Conservation (phyloP, 2,797 vertebrate species). For the Lacerta viridis region DNA sequence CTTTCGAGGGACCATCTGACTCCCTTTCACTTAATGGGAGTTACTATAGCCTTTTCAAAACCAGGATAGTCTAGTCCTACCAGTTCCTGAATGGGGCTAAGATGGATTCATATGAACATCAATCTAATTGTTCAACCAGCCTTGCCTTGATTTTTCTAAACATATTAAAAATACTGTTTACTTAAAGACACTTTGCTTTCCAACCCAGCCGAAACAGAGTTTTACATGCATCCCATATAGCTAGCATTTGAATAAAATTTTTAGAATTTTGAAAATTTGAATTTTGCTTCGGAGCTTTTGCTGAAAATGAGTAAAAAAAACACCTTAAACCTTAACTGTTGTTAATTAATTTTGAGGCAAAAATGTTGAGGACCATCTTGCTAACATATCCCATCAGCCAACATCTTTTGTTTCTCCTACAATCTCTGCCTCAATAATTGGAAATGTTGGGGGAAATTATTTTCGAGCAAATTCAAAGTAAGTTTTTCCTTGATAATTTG, state of each 20-base stretch:
- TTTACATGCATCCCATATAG: not conserved
- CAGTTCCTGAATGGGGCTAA: not conserved
- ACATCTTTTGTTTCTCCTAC: not conserved
- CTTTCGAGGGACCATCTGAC: constrained; percentile 1
- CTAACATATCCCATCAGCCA: not conserved
- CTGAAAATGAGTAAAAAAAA: not conserved
- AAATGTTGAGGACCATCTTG: not conserved
- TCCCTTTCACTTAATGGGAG: not conserved
- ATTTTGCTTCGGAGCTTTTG: not conserved
- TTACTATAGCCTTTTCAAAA: not conserved
- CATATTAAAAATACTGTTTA: not conserved
- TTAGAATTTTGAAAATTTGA: not conserved
- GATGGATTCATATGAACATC: not conserved
- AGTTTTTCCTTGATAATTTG: not conserved
- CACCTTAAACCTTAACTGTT: too few relatives aligned
- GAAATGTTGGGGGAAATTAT: not conserved
- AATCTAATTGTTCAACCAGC: not conserved
- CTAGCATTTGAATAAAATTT: not conserved
- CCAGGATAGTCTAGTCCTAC: not conserved
- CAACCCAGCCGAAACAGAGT: not conserved
- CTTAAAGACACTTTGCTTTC: not conserved
- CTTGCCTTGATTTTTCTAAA: not conserved
- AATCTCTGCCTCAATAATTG: not conserved
- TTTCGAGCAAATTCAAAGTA: constrained; percentile 3
- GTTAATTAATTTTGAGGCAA: not conserved